Conservation (phyloP, 2,888 invertebrate genomes). For the Clitarchus hookeri region DNA sequence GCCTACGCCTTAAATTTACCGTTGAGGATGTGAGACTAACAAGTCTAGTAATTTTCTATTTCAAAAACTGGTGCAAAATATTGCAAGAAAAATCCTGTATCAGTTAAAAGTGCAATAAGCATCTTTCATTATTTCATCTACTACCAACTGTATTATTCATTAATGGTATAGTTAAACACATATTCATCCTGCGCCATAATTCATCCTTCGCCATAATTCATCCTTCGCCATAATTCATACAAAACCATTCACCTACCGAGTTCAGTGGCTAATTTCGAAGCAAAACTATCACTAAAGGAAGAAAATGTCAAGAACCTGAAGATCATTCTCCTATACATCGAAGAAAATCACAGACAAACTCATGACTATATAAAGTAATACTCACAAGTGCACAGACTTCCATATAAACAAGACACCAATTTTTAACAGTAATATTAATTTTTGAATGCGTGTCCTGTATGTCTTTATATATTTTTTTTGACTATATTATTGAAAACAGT, state of each 20-base stretch:
- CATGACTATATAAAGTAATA: slow-evolving; percentile 16
- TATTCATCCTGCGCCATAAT: background rate
- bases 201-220: background rate
- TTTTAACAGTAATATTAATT: background rate
- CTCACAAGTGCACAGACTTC: background rate
- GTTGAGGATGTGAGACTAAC: background rate
- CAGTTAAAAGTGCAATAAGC: background rate
- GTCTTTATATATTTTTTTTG: background rate
- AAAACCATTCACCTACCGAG: background rate
- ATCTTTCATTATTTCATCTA: slow-evolving; percentile 16
- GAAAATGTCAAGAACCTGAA: slow-evolving; percentile 23
- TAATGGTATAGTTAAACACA: background rate
- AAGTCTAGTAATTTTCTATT: background rate
- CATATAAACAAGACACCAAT: background rate
- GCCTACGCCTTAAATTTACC: background rate
- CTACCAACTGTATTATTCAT: background rate
- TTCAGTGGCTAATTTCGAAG: background rate
- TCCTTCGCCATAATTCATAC: background rate
- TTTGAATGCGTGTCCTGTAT: background rate
- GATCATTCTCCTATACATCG: slow-evolving; percentile 18
- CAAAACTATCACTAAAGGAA: background rate
- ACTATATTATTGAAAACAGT: background rate
- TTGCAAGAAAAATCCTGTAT: background rate
- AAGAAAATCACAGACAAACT: background rate
- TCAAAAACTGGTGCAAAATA: background rate